Conservation (phyloP, 2,888 invertebrate genomes). For the Bombylius discolor region DNA sequence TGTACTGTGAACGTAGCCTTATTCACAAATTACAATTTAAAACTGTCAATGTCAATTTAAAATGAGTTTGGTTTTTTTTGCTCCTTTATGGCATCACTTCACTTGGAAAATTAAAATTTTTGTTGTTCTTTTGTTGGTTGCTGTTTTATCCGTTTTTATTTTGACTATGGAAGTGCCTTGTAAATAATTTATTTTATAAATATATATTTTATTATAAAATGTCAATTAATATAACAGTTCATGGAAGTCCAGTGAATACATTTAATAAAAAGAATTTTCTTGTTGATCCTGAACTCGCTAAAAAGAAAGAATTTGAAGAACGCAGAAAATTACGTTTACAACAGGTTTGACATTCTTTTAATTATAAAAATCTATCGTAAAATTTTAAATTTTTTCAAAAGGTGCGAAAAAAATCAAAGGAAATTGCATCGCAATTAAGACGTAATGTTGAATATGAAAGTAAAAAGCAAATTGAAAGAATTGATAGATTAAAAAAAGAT, state of each 20-base stretch:
- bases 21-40: too few relatives aligned
- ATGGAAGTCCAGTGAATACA: slow-evolving; percentile 41
- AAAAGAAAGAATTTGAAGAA: slow-evolving; percentile 43
- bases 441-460: slow-evolving; percentile 42
- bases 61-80: too few relatives aligned
- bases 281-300: slow-evolving; percentile 39
- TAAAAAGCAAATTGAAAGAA: slow-evolving; percentile 37
- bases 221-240: slow-evolving; percentile 49
- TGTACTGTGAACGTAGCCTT: too few relatives aligned
- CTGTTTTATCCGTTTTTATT: too few relatives aligned
- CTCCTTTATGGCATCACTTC: too few relatives aligned
- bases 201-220: slow-evolving; percentile 26
- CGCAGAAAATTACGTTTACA: slow-evolving; percentile 46
- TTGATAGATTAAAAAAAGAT: slow-evolving; percentile 39
- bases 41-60: too few relatives aligned
- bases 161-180: too few relatives aligned
- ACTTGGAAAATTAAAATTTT: too few relatives aligned
- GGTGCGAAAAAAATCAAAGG: slow-evolving; percentile 50
- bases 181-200: background rate
- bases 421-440: slow-evolving; percentile 41
- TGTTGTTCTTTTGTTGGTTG: too few relatives aligned
- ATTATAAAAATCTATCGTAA: too few relatives aligned
- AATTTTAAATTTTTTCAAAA: slow-evolving; percentile 18
- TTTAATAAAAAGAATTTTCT: slow-evolving; percentile 39
- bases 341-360: slow-evolving; percentile 37